Evolutionary conservation across 2,113 vertebrate species (phyloP), one percentile per base, ranked within the genome.

Genomic region (Petaurus breviceps): DNA sequence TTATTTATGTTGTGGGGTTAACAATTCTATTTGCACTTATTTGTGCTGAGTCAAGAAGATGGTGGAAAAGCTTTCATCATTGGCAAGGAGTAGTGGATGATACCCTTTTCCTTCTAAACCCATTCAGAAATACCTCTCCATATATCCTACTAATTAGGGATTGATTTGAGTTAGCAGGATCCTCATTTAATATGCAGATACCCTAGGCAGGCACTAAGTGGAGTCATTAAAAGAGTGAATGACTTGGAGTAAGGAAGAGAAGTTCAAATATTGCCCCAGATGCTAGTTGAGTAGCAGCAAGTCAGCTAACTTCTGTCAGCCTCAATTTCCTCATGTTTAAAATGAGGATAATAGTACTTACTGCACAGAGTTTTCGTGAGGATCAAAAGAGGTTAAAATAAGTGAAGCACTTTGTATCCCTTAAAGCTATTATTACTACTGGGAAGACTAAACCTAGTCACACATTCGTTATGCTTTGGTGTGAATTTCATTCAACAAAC

Each of bases 181-280:
- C 93, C 95, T 53, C 51, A 94, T 97, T 49, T 57, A 50, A 93
- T 92, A 92, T 52, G 31, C 46, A 50, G 93, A 84, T 84, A 84
- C n/a, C 6, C n/a, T 43, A 23, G 16, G 16, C 16, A 23, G n/a
- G 7, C 16, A 23, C 19, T 84, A 84, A 31, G 7, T 84, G 37
- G 68, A 84, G 68, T 6, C 7, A 7, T 84, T 11, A 43, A 84
- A 23, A 43, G 68, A 23, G 68, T 43, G 68, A 8, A 12, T 12
- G 19, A 84, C 7, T 84, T 43, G n/a, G 16, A 37, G 31, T 14
- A 37, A 68, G 61, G 11, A 68, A 68, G 31, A 68, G 31, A 37
- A 68, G 12, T 43, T 84, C 68, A 84, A 23, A 43, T 22, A 84
- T 68, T 68, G 28, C 57, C 57, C 57, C 57, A 68, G 28, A 31